Evolutionary conservation across 2,113 vertebrate genomes (phyloP).

Genomic region (Bungarus multicinctus): DNA sequence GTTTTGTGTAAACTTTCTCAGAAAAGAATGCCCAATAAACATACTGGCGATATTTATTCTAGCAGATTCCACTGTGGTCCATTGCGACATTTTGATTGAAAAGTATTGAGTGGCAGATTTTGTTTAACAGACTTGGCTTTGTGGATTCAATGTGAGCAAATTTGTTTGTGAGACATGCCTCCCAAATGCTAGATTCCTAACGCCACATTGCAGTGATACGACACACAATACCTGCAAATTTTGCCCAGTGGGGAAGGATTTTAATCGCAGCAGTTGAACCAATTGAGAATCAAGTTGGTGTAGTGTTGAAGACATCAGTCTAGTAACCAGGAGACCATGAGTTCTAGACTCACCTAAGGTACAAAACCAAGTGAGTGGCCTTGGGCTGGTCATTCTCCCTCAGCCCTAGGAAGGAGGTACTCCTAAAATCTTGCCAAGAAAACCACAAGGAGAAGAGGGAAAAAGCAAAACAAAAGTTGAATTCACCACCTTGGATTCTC

Average conservation of each 20-base stretch:
- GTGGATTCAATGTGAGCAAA: neutral
- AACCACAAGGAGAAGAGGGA: neutral
- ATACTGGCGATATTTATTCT: neutral
- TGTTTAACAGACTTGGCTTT: neutral
- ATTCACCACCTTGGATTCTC: constrained; percentile 19
- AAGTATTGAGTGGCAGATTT: neutral
- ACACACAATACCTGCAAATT: neutral
- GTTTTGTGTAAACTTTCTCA: neutral
- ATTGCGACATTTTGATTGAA: neutral
- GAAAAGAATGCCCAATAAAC: neutral
- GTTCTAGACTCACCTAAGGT: neutral
- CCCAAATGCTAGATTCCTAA: neutral
- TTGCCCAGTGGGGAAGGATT: neutral
- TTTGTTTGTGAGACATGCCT: neutral
- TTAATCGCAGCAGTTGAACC: neutral
- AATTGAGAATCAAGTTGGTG: neutral
- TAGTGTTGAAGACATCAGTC: neutral
- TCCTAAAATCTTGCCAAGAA: neutral
- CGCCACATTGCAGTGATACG: neutral
- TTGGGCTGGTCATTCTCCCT: neutral
- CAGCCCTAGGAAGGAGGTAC: neutral
- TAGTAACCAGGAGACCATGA: neutral
- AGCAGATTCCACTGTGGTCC: neutral
- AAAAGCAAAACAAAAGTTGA: neutral
- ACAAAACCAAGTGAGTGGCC: neutral